These are phyloP conservation scores for Drosophila sp. DNA, from an alignment of 1,140 invertebrate species.

Conservation along the genomic window DNA sequence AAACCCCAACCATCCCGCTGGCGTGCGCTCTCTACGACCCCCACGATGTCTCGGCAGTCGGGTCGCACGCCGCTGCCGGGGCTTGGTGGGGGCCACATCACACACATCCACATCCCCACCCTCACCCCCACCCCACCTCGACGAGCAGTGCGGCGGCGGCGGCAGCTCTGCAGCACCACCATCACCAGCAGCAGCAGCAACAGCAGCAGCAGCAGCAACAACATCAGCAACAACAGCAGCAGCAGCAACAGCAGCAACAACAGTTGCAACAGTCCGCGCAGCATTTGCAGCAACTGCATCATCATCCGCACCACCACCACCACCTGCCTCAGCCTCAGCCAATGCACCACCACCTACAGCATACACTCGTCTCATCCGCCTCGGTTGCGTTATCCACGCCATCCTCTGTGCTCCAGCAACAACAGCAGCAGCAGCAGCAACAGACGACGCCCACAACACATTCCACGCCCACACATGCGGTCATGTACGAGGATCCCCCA, in stretches of 20 bases:
- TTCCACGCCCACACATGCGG: conserved; percentile 84
- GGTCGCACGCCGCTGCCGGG: conserved; percentile 85
- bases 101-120: conserved; percentile 76
- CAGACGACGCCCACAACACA: conserved; percentile 80
- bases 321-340: conserved; percentile 77
- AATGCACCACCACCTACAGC: conserved; percentile 68
- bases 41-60: conserved; percentile 85
- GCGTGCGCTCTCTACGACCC: conserved; percentile 85
- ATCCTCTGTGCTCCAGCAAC: conserved; percentile 66
- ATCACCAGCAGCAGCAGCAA: conserved; percentile 63
- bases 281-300: conserved; percentile 73
- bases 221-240: conserved; percentile 62
- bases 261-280: conserved; percentile 63
- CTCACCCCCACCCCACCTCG: conserved; percentile 60
- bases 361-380: conserved; percentile 66
- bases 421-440: conserved; percentile 63
- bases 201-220: conserved; percentile 61
- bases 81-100: conserved; percentile 85
- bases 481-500: conserved; percentile 84
- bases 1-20: conserved; percentile 85
- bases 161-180: conserved; percentile 66
- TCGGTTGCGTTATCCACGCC: conserved; percentile 59
- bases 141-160: conserved; percentile 51
- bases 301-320: conserved; percentile 72
- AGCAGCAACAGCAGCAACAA: conserved; percentile 55